Base-by-base conservation (phyloP, 2,888 invertebrate species). In the Clistopyga incitator region DNA sequence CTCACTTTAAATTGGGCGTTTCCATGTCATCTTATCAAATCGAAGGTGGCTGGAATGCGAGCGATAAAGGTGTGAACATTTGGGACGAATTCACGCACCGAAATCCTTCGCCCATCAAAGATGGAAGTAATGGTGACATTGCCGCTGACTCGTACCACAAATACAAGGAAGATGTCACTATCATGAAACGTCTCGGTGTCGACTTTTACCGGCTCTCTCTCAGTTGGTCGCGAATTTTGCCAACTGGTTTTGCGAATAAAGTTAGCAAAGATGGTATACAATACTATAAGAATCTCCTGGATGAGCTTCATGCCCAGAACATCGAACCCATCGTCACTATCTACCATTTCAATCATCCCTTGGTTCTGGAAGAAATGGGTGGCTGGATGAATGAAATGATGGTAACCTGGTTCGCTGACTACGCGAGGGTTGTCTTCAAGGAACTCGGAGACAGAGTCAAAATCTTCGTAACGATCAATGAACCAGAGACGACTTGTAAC, bases 91-190 rank as follows among this genome's bases (percentile, higher is more conserved):
- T 94, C 87, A 93, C 94, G 0, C 95, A 95, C 81, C 92, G 89
- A 1, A 59, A 82, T 54, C 94, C 94, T 23, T 94, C 94, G 45
- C 93, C 94, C 67, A 94, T 96, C 10, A 92, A 90, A 83, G 95
- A 96, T 86, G 91, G 94, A 1, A 94, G 94, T 8, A 96, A 95
- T 78, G 96, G 95, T 0, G 95, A 96, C 85, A 94, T 96, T 0
- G 95, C 96, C 0, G 95, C 95, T 52, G 96, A 96, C 89, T 96
- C 96, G 20, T 96, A 96, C 89, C 95, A 96, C 89, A 94, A 95
- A 80, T 96, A 95, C 90, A 94, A 94, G 87, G 95, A 95, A 88
- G 93, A 91, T 77, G 59, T 89, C 25, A 42, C 47, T 18, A 10
- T 85, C 0, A 65, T 81, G 23, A 87, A 85, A 18, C 50, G 81